Conservation (phyloP, 2,113 vertebrate species). For the Chionomys nivalis region DNA sequence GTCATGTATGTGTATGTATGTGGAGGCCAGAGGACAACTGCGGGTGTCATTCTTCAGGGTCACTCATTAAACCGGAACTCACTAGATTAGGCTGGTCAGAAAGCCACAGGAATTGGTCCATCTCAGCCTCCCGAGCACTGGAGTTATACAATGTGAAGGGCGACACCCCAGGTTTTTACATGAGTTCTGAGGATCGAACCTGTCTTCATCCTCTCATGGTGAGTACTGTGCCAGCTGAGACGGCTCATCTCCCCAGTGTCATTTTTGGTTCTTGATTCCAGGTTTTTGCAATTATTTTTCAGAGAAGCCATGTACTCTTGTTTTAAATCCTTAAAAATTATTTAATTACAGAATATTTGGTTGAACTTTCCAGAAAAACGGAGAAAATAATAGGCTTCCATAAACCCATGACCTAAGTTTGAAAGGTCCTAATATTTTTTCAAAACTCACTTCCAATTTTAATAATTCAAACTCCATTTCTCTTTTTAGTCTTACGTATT, state of each 20-base stretch:
- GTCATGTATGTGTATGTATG: no score
- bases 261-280: neutral
- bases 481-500: neutral
- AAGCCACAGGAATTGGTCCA: neutral
- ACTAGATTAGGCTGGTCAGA: neutral
- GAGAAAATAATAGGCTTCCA: neutral
- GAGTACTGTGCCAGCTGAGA: neutral
- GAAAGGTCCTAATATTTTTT: neutral
- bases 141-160: neutral
- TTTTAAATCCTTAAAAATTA: neutral
- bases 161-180: neutral
- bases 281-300: neutral
- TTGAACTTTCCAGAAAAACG: neutral
- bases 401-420: neutral
- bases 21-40: neutral
- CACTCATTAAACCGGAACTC: neutral
- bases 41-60: neutral
- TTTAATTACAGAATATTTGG: neutral
- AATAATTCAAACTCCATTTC: conserved; percentile 15
- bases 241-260: neutral
- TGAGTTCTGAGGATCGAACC: neutral
- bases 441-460: conserved; percentile 1
- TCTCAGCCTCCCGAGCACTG: neutral
- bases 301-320: neutral
- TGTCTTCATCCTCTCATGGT: neutral